phyloP scores from a whole-genome alignment of 2,113 vertebrate species.

The Panthera uncia region DNA sequence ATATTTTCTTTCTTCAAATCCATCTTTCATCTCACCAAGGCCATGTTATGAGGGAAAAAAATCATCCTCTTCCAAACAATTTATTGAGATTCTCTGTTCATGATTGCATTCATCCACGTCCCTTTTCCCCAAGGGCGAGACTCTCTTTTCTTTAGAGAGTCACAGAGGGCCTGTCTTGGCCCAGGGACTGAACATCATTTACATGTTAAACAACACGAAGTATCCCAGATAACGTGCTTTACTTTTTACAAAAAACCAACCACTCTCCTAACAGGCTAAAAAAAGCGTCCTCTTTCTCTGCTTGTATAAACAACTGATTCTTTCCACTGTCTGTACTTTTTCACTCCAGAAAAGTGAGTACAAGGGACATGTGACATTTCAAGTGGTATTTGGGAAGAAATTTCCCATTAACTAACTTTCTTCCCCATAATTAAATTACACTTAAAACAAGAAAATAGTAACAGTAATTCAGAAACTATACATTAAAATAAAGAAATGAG shows the following conservation, averaged over 20 bases:
- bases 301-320: slow-evolving; percentile 12
- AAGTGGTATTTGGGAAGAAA: background rate
- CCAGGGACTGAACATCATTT: background rate
- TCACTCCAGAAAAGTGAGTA: slow-evolving; percentile 18
- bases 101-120: background rate
- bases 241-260: background rate
- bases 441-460: background rate
- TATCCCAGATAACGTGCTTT: background rate
- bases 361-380: background rate
- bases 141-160: background rate
- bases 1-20: background rate
- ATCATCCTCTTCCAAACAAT: background rate
- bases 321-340: background rate
- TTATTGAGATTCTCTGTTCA: background rate
- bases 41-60: background rate
- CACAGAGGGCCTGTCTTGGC: background rate
- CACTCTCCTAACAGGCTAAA: background rate
- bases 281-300: background rate
- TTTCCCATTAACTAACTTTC: slow-evolving; percentile 16
- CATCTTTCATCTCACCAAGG: background rate
- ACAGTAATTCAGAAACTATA: background rate
- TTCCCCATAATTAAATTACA: background rate
- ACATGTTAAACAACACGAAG: slow-evolving; percentile 40
- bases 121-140: background rate
- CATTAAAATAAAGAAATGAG: background rate